Evolutionary conservation across 2,113 vertebrate species (phyloP), one percentile per base, ranked within the genome.

Genomic region (Gobiocypris rarus): DNA sequence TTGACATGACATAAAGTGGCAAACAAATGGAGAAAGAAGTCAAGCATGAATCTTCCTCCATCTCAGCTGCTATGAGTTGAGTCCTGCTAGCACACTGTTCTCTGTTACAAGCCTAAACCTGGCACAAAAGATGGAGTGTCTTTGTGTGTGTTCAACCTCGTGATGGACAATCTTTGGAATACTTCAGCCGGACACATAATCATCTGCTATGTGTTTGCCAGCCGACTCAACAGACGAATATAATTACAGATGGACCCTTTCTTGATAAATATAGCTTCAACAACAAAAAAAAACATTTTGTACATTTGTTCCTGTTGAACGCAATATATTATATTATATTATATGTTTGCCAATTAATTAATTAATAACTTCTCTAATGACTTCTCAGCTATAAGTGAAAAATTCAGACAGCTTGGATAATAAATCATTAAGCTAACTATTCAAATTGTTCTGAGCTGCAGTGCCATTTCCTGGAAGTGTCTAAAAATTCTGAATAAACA

Each of bases 371-470:
- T 24, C 38, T 17, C 5, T 45, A 19, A 2, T n/a, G 13, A 77
- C 22, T 73, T 34, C 0, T 43, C 38, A 38, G 17, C 67, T 71
- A 43, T 13, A 2, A 71, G 50, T 52, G 67, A 73, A 73, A 71
- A 45, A 24, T 52, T 52, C 31, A 34, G 9, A 67, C 9, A 34
- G 15, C 65, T 38, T 38, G 65, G 4, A 80, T 90, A 91, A 91
- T 85, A 89, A 89, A 85, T 43, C 85, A 84, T 88, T 87, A 83
- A 81, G 73, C n/a, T 61, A 85, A 82, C 41, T 58, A 26, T 75
- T 83, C 78, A 71, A 88, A 87, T 90, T 31, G n/a, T 45, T 82
- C 78, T 80, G 69, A 84, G 52, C 79, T 83, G 59, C 75, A 85
- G 65, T 50, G 70, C 56, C 65, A 28, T 85, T 84, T 79, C 50